These are phyloP conservation scores for Nephrotoma appendiculata DNA, from an alignment of 2,888 invertebrate species.

Conservation along the genomic window DNA sequence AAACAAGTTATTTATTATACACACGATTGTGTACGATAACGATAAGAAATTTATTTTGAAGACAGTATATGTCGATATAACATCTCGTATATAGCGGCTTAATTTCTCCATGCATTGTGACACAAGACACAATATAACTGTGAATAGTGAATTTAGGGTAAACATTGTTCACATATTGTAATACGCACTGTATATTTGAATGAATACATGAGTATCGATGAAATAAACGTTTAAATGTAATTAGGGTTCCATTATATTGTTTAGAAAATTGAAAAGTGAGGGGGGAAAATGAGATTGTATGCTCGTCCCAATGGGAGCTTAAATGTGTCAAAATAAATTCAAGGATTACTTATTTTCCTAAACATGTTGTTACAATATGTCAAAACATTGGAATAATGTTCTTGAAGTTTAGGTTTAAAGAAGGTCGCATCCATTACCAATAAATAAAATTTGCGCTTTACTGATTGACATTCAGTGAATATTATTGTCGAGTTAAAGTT, in stretches of 20 bases:
- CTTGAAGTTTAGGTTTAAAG: neutral
- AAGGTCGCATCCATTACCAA: too few species aligned
- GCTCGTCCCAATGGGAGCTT: neutral
- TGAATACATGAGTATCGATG: neutral
- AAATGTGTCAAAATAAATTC: neutral
- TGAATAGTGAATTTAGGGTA: too few species aligned
- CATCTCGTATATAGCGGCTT: too few species aligned
- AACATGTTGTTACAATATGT: too few species aligned
- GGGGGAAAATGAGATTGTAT: neutral
- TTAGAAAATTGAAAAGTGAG: neutral
- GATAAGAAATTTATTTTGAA: neutral
- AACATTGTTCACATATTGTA: too few species aligned
- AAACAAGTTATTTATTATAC: neutral
- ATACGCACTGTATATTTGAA: too few species aligned
- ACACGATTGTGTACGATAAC: neutral
- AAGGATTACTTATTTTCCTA: too few species aligned
- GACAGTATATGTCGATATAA: neutral
- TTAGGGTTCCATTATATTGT: neutral
- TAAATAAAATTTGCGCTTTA: too few species aligned
- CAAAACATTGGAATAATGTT: neutral
- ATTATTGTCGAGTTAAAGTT: too few species aligned
- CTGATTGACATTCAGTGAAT: too few species aligned
- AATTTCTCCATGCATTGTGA: too few species aligned
- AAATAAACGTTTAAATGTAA: neutral
- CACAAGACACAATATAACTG: too few species aligned